Base-by-base conservation (phyloP, 2,797 vertebrate species). In the Eulemur rubriventer region DNA sequence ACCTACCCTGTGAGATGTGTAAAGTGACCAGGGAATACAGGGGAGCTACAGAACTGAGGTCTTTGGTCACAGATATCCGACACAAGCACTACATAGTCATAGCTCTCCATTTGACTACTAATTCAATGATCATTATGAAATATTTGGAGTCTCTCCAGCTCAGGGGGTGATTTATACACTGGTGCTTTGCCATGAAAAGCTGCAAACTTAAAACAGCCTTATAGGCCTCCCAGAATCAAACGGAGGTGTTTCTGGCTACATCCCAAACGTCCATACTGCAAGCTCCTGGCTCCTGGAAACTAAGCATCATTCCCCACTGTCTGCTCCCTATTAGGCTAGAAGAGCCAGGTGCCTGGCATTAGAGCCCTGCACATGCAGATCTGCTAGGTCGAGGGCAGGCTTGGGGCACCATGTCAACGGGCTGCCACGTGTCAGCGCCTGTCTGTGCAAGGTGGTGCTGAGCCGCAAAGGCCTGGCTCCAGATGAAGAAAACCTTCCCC, bases 341-440 rank as follows among this genome's bases (percentile, higher is more conserved):
- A 63, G 6, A 65, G 10, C 3, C 70, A 89, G 2, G 2, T 26
- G 7, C 12, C 8, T 63, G 6, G 20, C 26, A 59, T 30, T 3
- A 7, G 55, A 83, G 38, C 16, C 11, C 14, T 55, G 11, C 7
- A 50, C 18, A 48, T 0, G 1, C 43, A 26, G 10, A 7, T 48
- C 30, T 41, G 12, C 10, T 16, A 26, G 79, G 10, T 35, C 48
- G 33, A 4, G 38, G 43, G 38, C 85, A 69, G 50, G 38, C 50
- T 17, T 2, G 0, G 13, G 12, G 30, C 16, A 28, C 57, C 22
- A 2, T 6, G 6, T 0, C 0, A 3, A 52, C 7, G 14, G 28
- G 76, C 48, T 22, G 35, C 73, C 79, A 38, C n/a, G 57, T 28
- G 48, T 72, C 22, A 57, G 57, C 10, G 61, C 70, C 38, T 28